Evolutionary conservation across 2,113 vertebrate species (phyloP).

Genomic region (Bucco capensis): DNA sequence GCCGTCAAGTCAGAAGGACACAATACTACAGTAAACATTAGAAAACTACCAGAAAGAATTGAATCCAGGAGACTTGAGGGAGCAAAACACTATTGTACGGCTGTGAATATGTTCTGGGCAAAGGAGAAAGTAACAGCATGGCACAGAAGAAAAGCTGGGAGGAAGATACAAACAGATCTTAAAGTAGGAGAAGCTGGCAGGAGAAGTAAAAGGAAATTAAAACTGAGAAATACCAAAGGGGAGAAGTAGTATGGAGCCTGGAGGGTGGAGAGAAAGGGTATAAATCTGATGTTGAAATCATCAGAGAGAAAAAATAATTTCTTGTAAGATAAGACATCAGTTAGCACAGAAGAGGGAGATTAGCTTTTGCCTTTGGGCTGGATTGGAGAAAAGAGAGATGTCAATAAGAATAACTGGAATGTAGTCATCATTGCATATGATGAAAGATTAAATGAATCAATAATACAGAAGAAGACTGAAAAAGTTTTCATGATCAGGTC

Average conservation of each 20-base stretch:
- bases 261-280: not conserved
- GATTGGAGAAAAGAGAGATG: constrained; percentile 3
- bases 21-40: not conserved
- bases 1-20: not conserved
- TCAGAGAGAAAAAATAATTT: constrained; percentile 8
- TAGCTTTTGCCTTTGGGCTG: constrained; percentile 33
- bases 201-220: constrained; percentile 31
- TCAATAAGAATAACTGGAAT: constrained; percentile 34
- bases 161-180: not conserved
- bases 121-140: not conserved
- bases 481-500: not conserved
- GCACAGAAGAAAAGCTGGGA: not conserved
- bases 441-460: constrained; percentile 21
- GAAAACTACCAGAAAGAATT: not conserved
- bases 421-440: not conserved
- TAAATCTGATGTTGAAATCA: not conserved
- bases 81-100: not conserved
- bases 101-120: not conserved
- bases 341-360: constrained; percentile 30
- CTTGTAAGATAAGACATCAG: not conserved
- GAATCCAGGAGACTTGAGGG: not conserved
- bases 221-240: not conserved
- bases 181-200: not conserved
- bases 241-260: not conserved
- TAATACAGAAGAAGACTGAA: not conserved